Conservation (phyloP, 2,888 invertebrate species). For the Oxyteleia sp. region DNA sequence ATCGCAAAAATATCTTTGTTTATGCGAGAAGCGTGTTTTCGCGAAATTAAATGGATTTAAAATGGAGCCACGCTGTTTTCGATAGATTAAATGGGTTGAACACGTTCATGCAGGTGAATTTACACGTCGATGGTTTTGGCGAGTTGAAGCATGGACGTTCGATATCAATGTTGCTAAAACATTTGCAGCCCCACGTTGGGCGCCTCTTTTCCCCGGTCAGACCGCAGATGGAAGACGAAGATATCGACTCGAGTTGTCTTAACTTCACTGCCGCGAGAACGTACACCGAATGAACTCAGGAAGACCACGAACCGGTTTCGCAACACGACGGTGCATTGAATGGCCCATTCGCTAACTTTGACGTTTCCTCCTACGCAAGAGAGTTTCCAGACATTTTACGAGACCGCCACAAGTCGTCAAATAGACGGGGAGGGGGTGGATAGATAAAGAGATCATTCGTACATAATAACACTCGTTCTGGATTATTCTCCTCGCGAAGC, state of each 20-base stretch:
- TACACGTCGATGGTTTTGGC: background rate
- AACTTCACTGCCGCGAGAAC: constrained; percentile 34
- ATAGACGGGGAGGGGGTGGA: constrained; percentile 31
- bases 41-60: constrained; percentile 1
- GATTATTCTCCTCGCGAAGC: constrained; percentile 37
- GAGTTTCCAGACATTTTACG: constrained; percentile 83
- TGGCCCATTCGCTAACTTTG: constrained; percentile 82
- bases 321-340: constrained; percentile 78
- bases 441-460: constrained; percentile 60
- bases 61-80: background rate
- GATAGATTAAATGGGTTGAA: background rate
- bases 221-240: constrained; percentile 44
- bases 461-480: constrained; percentile 54
- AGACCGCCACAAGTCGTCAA: constrained; percentile 77
- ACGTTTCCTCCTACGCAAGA: constrained; percentile 79
- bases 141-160: background rate
- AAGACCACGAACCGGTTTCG: constrained; percentile 79
- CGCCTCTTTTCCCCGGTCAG: constrained; percentile 6
- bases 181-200: constrained; percentile 1
- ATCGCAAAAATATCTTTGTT: background rate
- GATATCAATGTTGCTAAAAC: constrained; percentile 6
- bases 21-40: background rate
- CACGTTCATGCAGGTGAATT: background rate
- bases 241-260: constrained; percentile 54
- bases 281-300: constrained; percentile 76